Base-by-base conservation (phyloP, 1,140 invertebrate genomes). In the Prorops nasuta region DNA sequence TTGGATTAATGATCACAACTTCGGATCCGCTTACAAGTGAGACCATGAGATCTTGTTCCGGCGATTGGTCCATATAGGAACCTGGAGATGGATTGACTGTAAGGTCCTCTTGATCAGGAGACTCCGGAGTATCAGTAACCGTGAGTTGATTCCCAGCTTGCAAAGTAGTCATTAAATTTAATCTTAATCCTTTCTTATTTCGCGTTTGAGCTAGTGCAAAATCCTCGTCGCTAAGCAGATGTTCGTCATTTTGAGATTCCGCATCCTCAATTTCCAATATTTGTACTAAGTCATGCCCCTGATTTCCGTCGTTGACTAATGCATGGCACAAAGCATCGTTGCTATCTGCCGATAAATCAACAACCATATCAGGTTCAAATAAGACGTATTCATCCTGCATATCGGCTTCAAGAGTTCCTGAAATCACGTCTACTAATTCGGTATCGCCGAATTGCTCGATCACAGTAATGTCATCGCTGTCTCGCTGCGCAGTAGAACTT, bases 351-450 rank as follows among this genome's bases (percentile, higher is more conserved):
- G 83, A 77, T 10, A 82, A 64, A 60, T 83, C 81, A 0, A 84
- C 81, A 1, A 83, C 80, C 63, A 81, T 79, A 46, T 82, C 83
- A 1, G 79, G 76, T 6, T 83, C 80, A 57, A 85, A 86, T 2
- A 86, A 59, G 8, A 85, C 76, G 55, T 83, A 86, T 49, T 85
- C 82, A 34, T 82, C 80, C 8, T 76, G 69, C 56, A 80, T 80
- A 41, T 83, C 81, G 1, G 79, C 66, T 44, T 84, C 84, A 8
- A 83, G 67, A 7, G 81, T 81, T 28, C 81, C 82, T 0, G 80
- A 75, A 34, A 82, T 75, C n/a, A 78, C 79, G 40, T 82, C 81
- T 0, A 71, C 72, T 1, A 83, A 55, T 43, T 81, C 81, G 0
- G 75, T 68, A 37, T 80, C 77, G 2, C 77, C 77, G 46, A 82